phyloP scores from a whole-genome alignment of 2,888 invertebrate species.

The Anticlea derivata region DNA sequence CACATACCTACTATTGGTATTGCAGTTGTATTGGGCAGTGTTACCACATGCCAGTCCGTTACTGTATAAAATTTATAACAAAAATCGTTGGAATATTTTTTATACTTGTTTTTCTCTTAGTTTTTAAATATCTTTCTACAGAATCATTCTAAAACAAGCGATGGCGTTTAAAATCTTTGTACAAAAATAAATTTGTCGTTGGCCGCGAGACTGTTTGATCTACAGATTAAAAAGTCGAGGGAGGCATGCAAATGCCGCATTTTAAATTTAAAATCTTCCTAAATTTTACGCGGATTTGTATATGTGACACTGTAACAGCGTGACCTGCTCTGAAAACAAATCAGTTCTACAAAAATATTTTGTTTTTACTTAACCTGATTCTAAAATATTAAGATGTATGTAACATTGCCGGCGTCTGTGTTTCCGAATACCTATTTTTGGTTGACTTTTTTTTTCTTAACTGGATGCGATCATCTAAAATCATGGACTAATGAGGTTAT shows the following conservation, averaged over 20 bases:
- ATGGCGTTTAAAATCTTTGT: conserved; percentile 68
- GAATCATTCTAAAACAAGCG: conserved; percentile 46
- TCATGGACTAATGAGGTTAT: too few relatives aligned
- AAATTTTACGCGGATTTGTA: conserved; percentile 37
- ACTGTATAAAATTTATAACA: too few relatives aligned
- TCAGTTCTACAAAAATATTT: neutral
- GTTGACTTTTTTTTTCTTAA: too few relatives aligned
- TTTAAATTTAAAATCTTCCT: conserved; percentile 55
- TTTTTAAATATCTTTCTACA: conserved; percentile 3
- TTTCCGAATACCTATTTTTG: too few relatives aligned
- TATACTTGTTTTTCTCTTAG: neutral
- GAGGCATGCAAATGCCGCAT: conserved; percentile 62
- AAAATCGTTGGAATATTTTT: too few relatives aligned
- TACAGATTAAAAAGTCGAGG: conserved; percentile 70
- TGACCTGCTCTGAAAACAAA: conserved; percentile 25
- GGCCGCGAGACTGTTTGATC: conserved; percentile 70
- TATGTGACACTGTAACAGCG: conserved; percentile 30
- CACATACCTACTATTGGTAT: too few relatives aligned
- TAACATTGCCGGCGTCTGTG: too few relatives aligned
- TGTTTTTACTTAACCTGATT: too few relatives aligned
- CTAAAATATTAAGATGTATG: too few relatives aligned
- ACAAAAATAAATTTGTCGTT: conserved; percentile 77
- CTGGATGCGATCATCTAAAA: too few relatives aligned
- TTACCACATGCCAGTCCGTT: too few relatives aligned
- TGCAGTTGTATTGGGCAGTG: too few relatives aligned